Evolutionary conservation across 2,113 vertebrate species (phyloP).

Genomic region (Piaya cayana): DNA sequence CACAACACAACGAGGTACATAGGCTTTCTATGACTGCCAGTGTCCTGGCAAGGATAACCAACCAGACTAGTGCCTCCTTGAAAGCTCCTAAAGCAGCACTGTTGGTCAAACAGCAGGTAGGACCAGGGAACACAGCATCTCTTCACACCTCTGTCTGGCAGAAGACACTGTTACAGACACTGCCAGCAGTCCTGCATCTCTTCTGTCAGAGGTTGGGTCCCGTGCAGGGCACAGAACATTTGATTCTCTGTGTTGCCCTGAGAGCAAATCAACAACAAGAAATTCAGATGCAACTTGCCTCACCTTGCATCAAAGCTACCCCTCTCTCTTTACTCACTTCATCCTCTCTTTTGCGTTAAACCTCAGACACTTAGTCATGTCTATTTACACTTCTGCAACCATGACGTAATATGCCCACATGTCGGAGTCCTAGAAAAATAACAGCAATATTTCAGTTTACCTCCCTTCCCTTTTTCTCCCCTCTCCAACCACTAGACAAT

Average conservation of each 20-base stretch:
- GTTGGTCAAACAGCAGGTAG: background rate
- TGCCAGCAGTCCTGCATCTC: background rate
- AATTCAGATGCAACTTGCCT: background rate
- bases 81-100: background rate
- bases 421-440: background rate
- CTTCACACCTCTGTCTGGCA: background rate
- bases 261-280: background rate
- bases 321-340: background rate
- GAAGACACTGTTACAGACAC: background rate
- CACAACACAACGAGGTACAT: background rate
- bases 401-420: background rate
- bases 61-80: background rate
- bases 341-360: background rate
- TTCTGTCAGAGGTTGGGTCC: background rate
- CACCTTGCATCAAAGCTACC: background rate
- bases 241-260: background rate
- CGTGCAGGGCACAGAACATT: background rate
- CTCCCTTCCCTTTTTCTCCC: background rate
- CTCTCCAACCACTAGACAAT: background rate
- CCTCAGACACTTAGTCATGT: constrained; percentile 46
- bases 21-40: background rate
- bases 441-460: background rate
- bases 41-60: background rate
- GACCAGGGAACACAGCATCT: background rate
- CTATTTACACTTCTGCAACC: background rate